Conservation (phyloP, 30 jellyfish, hydroid and myxozoan species). For the Aurelia sp. region DNA sequence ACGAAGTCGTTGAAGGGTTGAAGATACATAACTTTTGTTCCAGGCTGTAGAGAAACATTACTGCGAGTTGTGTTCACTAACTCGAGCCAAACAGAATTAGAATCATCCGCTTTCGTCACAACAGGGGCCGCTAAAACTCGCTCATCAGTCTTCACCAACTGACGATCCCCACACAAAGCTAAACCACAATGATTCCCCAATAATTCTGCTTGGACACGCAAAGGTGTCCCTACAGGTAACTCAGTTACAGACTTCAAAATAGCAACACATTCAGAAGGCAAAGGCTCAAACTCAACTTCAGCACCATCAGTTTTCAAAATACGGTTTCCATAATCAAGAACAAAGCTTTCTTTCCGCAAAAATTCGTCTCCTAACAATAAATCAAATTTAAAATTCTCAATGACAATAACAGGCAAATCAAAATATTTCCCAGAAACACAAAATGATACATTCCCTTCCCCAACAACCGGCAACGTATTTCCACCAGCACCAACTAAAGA, state of each 20-base stretch:
- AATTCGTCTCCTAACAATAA: conserved; percentile 65
- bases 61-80: conserved; percentile 67
- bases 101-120: conserved; percentile 70
- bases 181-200: conserved; percentile 80
- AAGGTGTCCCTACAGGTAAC: conserved; percentile 74
- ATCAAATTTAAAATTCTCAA: conserved; percentile 38
- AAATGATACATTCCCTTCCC: conserved; percentile 25
- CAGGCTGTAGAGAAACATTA: conserved; percentile 71
- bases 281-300: conserved; percentile 53
- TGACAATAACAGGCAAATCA: conserved; percentile 19
- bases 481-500: conserved; percentile 45
- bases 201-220: conserved; percentile 68
- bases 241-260: conserved; percentile 57
- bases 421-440: conserved; percentile 2
- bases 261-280: conserved; percentile 80
- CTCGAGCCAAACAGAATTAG: conserved; percentile 70
- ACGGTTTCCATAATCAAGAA: conserved; percentile 61
- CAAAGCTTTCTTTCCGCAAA: conserved; percentile 34
- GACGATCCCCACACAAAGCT: conserved; percentile 75
- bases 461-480: conserved; percentile 35
- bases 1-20: conserved; percentile 34
- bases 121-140: conserved; percentile 69
- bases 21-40: conserved; percentile 55
- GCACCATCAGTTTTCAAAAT: conserved; percentile 1
- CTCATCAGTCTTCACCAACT: conserved; percentile 68